Evolutionary conservation across 2,797 vertebrate species (phyloP), one percentile per base, ranked within the genome.

Genomic region (Peromyscus melanophrys): DNA sequence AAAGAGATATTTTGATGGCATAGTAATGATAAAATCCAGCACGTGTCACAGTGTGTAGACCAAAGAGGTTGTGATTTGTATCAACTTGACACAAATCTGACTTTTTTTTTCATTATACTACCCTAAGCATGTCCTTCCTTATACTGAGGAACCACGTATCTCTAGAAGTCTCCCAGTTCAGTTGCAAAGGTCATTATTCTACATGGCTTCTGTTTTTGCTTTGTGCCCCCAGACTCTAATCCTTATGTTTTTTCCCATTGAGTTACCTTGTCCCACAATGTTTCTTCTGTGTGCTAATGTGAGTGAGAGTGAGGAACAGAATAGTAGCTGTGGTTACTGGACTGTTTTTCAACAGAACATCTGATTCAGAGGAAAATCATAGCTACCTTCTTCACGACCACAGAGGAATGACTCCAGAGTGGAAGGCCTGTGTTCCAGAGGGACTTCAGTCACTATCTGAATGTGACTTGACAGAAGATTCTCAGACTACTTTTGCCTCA

Each of bases 81-180:
- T 82, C 52, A 83, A 37, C 75, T 31, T 34, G 31, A 55, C 63
- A 80, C 17, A 25, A 49, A 61, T 13, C 23, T 88, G n/a, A 40
- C 69, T 75, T 86, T 90, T 40, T 86, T 71, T 21, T 73, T 57
- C 29, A 90, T 23, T 69, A 13, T 40, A 90, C 65, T 86, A 37
- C 11, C 31, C 27, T 63, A n/a, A 91, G 23, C 14, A 78, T 46
- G 49, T 86, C 61, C 61, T 81, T 93, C 80, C 11, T n/a, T 57
- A 75, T 55, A 92, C 46, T 43, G 83, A 92, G 40, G n/a, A 84
- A 40, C 10, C 13, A 9, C 11, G 8, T 69, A 55, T 92, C 96
- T 89, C 71, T 75, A 94, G 69, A 92, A 25, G 2, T 71, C 25
- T 94, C 89, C 67, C 37, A 83, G 57, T 80, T 97, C 6, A 59